Conservation (phyloP, 1,140 invertebrate genomes). For the Drosophila virilis region DNA sequence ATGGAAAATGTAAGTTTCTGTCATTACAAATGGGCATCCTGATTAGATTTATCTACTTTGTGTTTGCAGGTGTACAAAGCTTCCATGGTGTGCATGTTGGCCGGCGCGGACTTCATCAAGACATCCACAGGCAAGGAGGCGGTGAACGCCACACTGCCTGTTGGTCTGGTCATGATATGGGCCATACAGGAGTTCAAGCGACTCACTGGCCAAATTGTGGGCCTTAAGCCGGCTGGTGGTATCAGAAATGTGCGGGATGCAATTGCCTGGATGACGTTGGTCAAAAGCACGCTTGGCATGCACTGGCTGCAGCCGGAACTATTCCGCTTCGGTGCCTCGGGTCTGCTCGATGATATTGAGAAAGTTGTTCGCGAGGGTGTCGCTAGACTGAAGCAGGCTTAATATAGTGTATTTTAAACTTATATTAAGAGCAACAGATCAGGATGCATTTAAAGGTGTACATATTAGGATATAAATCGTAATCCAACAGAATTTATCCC, state of each 20-base stretch:
- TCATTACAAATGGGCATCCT: background rate
- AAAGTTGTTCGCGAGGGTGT: conserved; percentile 67
- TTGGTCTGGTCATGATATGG: conserved; percentile 96
- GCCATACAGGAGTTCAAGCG: conserved; percentile 94
- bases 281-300: conserved; percentile 93
- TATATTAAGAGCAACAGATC: background rate
- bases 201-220: conserved; percentile 91
- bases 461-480: conserved; percentile 3
- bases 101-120: conserved; percentile 99
- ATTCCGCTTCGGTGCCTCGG: conserved; percentile 98
- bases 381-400: conserved; percentile 40
- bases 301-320: conserved; percentile 93
- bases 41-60: background rate
- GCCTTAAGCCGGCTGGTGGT: conserved; percentile 98
- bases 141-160: conserved; percentile 96
- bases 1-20: conserved; percentile 89
- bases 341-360: conserved; percentile 91
- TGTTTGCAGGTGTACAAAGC: conserved; percentile 89
- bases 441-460: background rate
- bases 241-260: conserved; percentile 95
- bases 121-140: conserved; percentile 99
- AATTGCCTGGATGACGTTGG: conserved; percentile 93
- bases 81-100: conserved; percentile 96
- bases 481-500: conserved; percentile 10
- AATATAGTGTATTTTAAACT: background rate